phyloP scores from a whole-genome alignment of 2,113 vertebrate species.

The Oxyura jamaicensis region DNA sequence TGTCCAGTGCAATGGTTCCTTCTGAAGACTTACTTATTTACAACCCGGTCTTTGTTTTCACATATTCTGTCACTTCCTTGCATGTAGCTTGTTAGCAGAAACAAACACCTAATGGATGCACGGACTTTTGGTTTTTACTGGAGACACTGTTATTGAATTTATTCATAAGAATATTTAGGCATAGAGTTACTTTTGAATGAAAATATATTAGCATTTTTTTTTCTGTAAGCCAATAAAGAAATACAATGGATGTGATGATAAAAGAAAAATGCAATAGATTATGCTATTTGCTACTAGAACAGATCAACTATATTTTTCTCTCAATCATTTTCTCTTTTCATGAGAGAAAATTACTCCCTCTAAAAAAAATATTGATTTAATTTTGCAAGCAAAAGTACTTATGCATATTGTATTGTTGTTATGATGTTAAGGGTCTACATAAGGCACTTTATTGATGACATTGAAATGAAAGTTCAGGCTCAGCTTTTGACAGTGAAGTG shows the following conservation, averaged over 20 bases:
- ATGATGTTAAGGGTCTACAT: neutral
- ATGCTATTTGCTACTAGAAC: neutral
- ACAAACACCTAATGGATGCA: neutral
- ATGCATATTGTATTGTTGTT: neutral
- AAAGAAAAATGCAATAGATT: neutral
- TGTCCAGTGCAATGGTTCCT: neutral
- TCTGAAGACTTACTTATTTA: neutral
- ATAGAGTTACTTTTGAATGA: neutral
- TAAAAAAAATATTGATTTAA: neutral
- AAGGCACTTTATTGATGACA: slow-evolving; percentile 9
- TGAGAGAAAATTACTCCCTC: neutral
- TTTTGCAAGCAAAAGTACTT: neutral
- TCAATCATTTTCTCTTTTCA: neutral
- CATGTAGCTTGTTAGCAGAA: neutral
- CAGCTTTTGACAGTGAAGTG: slow-evolving; percentile 66
- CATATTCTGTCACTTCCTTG: neutral
- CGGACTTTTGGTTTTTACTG: neutral
- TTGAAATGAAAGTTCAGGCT: neutral
- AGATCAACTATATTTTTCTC: neutral
- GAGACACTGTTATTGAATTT: neutral
- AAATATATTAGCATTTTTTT: slow-evolving; percentile 27
- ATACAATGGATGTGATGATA: neutral
- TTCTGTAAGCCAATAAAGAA: slow-evolving; percentile 6
- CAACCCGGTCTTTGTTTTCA: neutral
- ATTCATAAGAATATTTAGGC: neutral